Evolutionary conservation across 2,888 invertebrate genomes (phyloP), one percentile per base, ranked within the genome.

Genomic region (Eupeodes luniger): DNA sequence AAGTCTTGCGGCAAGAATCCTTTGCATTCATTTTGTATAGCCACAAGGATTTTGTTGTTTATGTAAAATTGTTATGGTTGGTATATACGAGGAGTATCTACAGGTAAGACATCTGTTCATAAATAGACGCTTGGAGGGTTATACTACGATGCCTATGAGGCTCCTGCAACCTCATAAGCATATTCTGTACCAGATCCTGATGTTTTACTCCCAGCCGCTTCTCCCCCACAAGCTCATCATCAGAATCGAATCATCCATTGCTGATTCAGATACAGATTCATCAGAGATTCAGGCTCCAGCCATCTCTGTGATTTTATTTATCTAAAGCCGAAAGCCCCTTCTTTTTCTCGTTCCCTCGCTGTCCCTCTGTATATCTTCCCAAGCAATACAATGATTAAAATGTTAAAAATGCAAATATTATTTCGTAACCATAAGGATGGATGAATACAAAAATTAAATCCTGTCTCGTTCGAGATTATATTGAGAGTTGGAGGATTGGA

Each of bases 391-490:
- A 80, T 87, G 87, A 87, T 87, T 87, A 84, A 84, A 87, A 84
- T 77, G 84, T 84, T 84, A 87, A 87, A 87, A 87, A 87, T 84
- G 80, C 72, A 84, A 87, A 83, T 59, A 72, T 59, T 72, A 72
- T 72, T 72, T 59, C n/a, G n/a, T 44, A 40, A 0, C 19, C 55
- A 5, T 40, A 10, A 72, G 47, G 34, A 59, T 59, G n/a, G n/a
- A 72, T 40, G 49, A 72, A 59, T 44, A 47, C 14, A 59, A n/a
- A 72, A 47, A n/a, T 70, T 47, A 66, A 66, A 59, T 72, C 47
- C 27, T 59, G 72, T 44, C 40, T 70, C 44, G 19, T 59, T 72
- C n/a, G 27, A 47, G 19, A 72, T 72, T 59, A 27, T 44, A 1
- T 19, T 53, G 27, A 27, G 27, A 34, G 47, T 10, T 7, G 64